These are phyloP conservation scores for Dicaeum eximium DNA, from an alignment of 2,113 vertebrate genomes.

Conservation along the genomic window DNA sequence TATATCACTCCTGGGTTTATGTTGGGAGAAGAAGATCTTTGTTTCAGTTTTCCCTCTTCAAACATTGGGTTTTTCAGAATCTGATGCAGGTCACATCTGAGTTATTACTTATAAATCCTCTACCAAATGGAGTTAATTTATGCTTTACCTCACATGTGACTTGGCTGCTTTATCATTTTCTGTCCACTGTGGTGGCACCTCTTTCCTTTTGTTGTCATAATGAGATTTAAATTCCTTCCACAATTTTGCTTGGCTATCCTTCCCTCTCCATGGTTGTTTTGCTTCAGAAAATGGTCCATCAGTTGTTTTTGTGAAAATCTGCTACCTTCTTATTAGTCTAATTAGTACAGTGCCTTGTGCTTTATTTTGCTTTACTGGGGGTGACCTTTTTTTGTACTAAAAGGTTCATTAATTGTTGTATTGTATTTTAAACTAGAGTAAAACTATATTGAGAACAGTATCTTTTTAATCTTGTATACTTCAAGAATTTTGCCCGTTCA, in stretches of 20 bases:
- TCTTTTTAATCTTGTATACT: background rate
- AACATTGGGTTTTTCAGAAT: background rate
- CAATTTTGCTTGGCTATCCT: background rate
- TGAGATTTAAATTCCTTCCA: background rate
- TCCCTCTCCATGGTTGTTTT: background rate
- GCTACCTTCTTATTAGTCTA: background rate
- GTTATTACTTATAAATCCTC: background rate
- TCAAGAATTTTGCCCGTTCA: background rate
- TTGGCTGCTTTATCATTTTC: background rate
- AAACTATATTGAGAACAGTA: background rate
- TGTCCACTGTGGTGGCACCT: background rate
- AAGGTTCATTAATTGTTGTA: background rate
- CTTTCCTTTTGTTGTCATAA: background rate
- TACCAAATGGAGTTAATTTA: background rate
- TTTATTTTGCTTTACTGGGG: background rate
- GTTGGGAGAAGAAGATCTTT: background rate
- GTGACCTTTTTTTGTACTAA: background rate
- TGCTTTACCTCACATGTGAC: background rate
- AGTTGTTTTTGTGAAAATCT: background rate
- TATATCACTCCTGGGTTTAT: background rate
- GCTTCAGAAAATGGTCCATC: background rate
- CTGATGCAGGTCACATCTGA: background rate
- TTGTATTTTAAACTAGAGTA: background rate
- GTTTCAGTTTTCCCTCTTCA: background rate
- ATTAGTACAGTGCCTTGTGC: background rate